Base-by-base conservation (phyloP, 2,888 invertebrate species). In the Coenonympha glycerion region DNA sequence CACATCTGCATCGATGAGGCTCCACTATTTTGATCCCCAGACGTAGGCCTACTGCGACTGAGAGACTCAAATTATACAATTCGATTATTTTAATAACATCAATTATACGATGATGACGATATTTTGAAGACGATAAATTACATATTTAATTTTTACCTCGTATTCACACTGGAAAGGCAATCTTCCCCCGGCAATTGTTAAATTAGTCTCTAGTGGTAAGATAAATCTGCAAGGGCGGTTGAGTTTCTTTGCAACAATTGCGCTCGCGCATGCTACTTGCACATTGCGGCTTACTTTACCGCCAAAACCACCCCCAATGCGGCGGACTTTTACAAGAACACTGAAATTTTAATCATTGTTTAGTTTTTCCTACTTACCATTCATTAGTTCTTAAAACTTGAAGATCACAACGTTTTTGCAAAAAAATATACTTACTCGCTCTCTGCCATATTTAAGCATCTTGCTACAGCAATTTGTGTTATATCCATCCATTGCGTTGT, bases 251-350 rank as follows among this genome's bases (percentile, higher is more conserved):
- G 90, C 89, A 0, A 90, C 92, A 5, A 93, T 60, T 0, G 92
- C 92, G 58, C 91, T 90, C 0, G 91, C 90, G 2, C 89, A 81
- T 0, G 91, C 77, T 0, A 89, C 75, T 40, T 88, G 86, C 1
- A 76, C 74, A 19, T 88, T 79, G 2, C 92, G 88, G 3, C 89
- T 89, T 44, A 92, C 88, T 76, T 91, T 91, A 9, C 89, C 77
- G 8, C 94, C 91, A 70, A 92, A 89, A 40, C 83, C 90, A 41
- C 93, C 91, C 26, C 94, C 91, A 21, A 93, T 39, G 55, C 93
- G 77, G 47, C 89, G 88, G 1, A 92, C 89, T 54, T 78, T 76
- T 1, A 93, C 69, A 19, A 89, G 78, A 3, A 92, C 78, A 33
- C 92, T 91, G 64, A 4, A 69, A 68, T 8, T 30, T 5, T 26